Percentiles rank a stretch among this genome's conserved stretches.
Evolutionary conservation across 2,113 vertebrate genomes (phyloP).

Genomic region (Pongo abelii): DNA sequence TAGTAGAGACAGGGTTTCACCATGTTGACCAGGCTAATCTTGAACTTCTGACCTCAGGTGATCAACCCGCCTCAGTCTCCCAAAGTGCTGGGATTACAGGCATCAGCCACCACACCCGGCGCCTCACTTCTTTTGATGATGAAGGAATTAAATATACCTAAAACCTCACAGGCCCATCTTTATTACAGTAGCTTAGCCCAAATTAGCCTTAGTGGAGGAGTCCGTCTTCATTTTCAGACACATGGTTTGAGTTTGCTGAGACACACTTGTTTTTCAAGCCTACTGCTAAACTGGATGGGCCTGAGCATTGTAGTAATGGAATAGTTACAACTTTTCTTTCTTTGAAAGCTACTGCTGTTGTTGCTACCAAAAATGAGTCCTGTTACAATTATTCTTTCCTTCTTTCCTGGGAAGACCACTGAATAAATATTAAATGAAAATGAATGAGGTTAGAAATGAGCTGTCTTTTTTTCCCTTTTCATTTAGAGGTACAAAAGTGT

Average conservation of each 20-base stretch:
- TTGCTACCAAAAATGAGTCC: not conserved
- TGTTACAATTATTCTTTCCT: not conserved
- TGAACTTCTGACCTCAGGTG: too few relatives aligned
- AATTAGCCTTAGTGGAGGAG: not conserved
- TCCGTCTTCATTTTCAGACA: constrained; percentile 22
- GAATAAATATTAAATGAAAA: constrained; percentile 24
- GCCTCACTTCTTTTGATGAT: not conserved
- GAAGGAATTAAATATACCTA: constrained; percentile 1
- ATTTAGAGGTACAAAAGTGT: constrained; percentile 7
- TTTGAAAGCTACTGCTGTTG: not conserved
- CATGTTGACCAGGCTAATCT: too few relatives aligned
- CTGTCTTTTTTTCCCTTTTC: not conserved
- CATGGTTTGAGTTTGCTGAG: not conserved
- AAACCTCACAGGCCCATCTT: not conserved
- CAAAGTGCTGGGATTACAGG: too few relatives aligned
- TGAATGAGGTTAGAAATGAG: not conserved
- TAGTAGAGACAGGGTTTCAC: too few relatives aligned
- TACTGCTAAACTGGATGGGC: not conserved
- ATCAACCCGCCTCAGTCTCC: too few relatives aligned
- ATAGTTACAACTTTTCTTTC: not conserved
- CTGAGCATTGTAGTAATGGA: not conserved
- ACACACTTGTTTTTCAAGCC: not conserved
- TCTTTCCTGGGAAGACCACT: not conserved
- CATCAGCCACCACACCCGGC: accelerated
- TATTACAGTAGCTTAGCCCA: not conserved